These are phyloP conservation scores for Eueides isabella DNA, from an alignment of 1,140 invertebrate species.

Conservation along the genomic window DNA sequence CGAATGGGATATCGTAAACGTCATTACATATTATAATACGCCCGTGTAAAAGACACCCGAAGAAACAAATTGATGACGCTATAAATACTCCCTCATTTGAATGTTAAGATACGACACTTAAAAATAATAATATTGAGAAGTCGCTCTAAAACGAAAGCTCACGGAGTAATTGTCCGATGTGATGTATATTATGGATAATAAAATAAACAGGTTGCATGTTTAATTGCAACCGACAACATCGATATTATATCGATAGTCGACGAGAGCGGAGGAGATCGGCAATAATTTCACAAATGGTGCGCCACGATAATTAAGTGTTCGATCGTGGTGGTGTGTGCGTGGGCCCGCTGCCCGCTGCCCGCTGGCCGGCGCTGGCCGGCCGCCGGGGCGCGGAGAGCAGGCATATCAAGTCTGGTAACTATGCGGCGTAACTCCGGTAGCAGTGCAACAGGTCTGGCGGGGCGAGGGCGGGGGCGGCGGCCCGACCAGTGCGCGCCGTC, in stretches of 20 bases:
- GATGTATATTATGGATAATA: slow-evolving; percentile 7
- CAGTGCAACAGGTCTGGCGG: slow-evolving; percentile 74
- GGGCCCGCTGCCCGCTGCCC: slow-evolving; percentile 32
- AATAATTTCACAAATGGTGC: slow-evolving; percentile 70
- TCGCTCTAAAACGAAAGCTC: slow-evolving; percentile 15
- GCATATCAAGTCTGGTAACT: slow-evolving; percentile 82
- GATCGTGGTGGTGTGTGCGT: slow-evolving; percentile 62
- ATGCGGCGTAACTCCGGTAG: slow-evolving; percentile 81
- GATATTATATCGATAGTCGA: slow-evolving; percentile 76
- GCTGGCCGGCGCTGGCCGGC: not conserved
- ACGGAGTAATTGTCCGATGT: not conserved
- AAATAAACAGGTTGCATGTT: slow-evolving; percentile 59
- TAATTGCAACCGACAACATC: slow-evolving; percentile 54
- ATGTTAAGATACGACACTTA: slow-evolving; percentile 43
- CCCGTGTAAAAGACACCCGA: slow-evolving; percentile 35
- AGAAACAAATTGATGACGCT: slow-evolving; percentile 44
- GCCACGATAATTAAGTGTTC: slow-evolving; percentile 76
- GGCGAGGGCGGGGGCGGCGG: slow-evolving; percentile 53
- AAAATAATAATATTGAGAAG: slow-evolving; percentile 45
- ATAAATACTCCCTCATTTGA: slow-evolving; percentile 45
- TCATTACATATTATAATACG: slow-evolving; percentile 44
- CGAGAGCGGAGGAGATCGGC: slow-evolving; percentile 66
- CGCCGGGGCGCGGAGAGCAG: slow-evolving; percentile 41
- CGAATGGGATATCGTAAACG: slow-evolving; percentile 39
- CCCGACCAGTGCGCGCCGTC: slow-evolving; percentile 67